phyloP scores from a whole-genome alignment of 2,888 invertebrate genomes.

The Mallateleia sp. region DNA sequence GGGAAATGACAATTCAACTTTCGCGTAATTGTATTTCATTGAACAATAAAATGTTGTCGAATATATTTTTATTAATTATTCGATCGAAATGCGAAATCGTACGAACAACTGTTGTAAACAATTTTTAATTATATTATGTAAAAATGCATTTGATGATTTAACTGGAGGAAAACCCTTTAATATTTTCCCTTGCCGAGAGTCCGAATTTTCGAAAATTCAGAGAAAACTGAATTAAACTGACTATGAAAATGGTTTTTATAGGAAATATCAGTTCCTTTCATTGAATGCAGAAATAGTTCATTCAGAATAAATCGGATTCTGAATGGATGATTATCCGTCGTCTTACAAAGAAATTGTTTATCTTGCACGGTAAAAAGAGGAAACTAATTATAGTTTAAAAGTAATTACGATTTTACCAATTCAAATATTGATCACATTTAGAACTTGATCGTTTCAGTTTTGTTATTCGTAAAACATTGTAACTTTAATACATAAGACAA shows the following conservation, averaged over 20 bases:
- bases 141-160: background rate
- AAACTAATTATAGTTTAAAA: constrained; percentile 4
- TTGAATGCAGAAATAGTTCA: background rate
- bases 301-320: background rate
- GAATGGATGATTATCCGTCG: background rate
- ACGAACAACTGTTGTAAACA: too few species aligned
- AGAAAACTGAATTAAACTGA: constrained; percentile 20
- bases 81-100: too few species aligned
- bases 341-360: constrained; percentile 15
- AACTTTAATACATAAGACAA: background rate
- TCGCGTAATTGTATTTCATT: background rate
- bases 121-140: background rate
- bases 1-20: too few species aligned
- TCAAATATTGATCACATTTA: too few species aligned
- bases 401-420: too few species aligned
- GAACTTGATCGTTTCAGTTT: background rate
- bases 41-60: too few species aligned
- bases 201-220: background rate
- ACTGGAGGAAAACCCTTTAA: background rate
- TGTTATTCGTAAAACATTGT: background rate
- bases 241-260: background rate
- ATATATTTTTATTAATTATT: too few species aligned
- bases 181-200: background rate
- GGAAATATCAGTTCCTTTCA: background rate
- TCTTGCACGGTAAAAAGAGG: background rate